Base-by-base conservation (phyloP, 2,113 vertebrate genomes). In the Nibea coibor region DNA sequence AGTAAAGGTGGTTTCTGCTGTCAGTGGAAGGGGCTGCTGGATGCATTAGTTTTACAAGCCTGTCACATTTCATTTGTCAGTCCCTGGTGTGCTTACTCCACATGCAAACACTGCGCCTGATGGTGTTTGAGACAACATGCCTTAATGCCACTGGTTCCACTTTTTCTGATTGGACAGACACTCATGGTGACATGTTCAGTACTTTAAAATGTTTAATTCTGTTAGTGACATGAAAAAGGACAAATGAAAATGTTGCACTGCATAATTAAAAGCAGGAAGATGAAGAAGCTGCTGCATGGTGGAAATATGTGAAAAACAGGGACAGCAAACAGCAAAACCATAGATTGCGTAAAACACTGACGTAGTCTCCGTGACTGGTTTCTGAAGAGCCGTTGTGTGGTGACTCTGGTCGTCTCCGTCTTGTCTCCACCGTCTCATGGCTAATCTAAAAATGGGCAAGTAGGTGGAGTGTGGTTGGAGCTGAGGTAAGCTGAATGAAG, bases 11-110 rank as follows among this genome's bases (percentile, higher is more conserved):
- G 66, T 85, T 87, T 87, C 53, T 84, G 76, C 85, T 87, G 86
- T 89, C 83, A 82, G 76, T 75, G 43, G 80, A 89, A 20, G 71
- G 43, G 67, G 45, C 89, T 87, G 87, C 72, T 89, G 26, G 80
- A 88, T 92, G 87, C 90, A 90, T 92, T 89, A 90, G 69, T 88
- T 93, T 92, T 80, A 91, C 78, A 61, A 73, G 81, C 53, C 82
- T 84, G 92, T 90, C 94, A 88, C 83, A 77, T 86, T 88, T 85
- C 77, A 92, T 93, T 86, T 78, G 72, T 86, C 88, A 68, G 69
- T 80, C 72, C 70, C 66, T 47, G 51, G 56, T 79, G 54, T 10
- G 20, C 69, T 69, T 83, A 71, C 79, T 75, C 71, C 73, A 15
- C 67, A 62, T 14, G 26, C 64, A 70, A 72, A 77, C 35, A 48